These are phyloP conservation scores for Phrynocephalus vlangalii DNA, from an alignment of 2,797 vertebrate genomes.

Conservation along the genomic window DNA sequence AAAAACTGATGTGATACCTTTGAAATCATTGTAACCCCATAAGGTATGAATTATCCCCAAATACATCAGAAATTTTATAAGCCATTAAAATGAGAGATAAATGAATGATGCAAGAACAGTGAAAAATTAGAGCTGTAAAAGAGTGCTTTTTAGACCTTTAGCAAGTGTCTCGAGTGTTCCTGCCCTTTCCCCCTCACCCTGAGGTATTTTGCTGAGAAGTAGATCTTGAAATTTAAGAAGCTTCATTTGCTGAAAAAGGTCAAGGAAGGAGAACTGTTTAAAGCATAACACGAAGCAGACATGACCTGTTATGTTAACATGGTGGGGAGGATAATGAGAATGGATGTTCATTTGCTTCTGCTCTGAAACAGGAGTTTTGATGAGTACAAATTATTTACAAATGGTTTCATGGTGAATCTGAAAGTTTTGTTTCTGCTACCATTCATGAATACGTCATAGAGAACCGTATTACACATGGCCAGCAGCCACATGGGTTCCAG, in stretches of 20 bases:
- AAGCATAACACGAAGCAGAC: slow-evolving; percentile 39
- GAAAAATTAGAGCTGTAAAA: slow-evolving; percentile 14
- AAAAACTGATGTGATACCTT: slow-evolving; percentile 5
- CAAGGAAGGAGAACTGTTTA: slow-evolving; percentile 42
- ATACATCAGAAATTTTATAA: slow-evolving; percentile 30
- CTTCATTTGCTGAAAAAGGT: slow-evolving; percentile 45
- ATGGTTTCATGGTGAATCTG: slow-evolving; percentile 4
- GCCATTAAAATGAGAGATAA: slow-evolving; percentile 22
- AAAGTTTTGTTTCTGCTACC: background rate
- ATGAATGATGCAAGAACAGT: background rate
- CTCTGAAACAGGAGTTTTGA: slow-evolving; percentile 53
- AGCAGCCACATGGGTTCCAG: too few species aligned
- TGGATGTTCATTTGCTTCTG: slow-evolving; percentile 62
- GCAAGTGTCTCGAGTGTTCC: background rate
- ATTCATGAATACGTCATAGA: background rate
- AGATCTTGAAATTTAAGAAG: slow-evolving; percentile 1
- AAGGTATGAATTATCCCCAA: slow-evolving; percentile 25
- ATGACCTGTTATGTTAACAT: slow-evolving; percentile 43
- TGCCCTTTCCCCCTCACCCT: slow-evolving; percentile 3
- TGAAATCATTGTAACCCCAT: slow-evolving; percentile 27
- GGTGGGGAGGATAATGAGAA: slow-evolving; percentile 54
- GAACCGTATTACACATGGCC: too few species aligned
- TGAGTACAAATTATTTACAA: slow-evolving; percentile 8
- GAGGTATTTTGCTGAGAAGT: slow-evolving; percentile 13
- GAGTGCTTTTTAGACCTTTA: background rate